phyloP scores from a whole-genome alignment of 2,113 vertebrate species.

The Crotalus helleri region DNA sequence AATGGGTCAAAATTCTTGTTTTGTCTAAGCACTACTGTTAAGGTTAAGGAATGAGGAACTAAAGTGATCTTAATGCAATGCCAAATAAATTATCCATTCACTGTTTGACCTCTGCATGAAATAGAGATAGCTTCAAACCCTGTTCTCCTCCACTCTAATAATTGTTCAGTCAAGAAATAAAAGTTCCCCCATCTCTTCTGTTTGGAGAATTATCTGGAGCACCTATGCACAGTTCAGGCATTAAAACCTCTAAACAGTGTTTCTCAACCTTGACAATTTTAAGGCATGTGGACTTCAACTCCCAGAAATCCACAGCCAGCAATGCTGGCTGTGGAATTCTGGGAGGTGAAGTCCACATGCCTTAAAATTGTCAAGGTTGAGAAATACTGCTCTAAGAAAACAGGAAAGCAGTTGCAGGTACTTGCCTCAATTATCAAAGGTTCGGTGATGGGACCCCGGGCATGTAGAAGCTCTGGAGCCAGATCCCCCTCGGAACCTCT shows the following conservation, averaged over 20 bases:
- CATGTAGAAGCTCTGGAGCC: constrained; percentile 81
- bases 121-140: not conserved
- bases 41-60: not conserved
- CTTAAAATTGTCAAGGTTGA: no score
- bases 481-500: constrained; percentile 81
- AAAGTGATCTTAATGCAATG: not conserved
- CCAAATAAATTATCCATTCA: not conserved
- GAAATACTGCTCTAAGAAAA: not conserved
- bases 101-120: not conserved
- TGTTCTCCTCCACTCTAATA: not conserved
- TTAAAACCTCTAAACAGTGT: accelerated
- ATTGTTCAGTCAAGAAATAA: not conserved
- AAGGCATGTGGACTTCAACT: no score
- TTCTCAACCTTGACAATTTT: no score
- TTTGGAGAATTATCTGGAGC: not conserved
- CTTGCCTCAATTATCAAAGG: constrained; percentile 90
- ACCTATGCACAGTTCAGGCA: not conserved
- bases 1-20: not conserved
- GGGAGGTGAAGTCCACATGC: no score
- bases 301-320: no score
- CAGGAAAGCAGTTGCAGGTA: accelerated
- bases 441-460: constrained; percentile 89
- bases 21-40: not conserved
- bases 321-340: no score
- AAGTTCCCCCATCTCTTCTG: not conserved